Conservation (phyloP, 2,797 vertebrate species). For the Cercopithecus diana region DNA sequence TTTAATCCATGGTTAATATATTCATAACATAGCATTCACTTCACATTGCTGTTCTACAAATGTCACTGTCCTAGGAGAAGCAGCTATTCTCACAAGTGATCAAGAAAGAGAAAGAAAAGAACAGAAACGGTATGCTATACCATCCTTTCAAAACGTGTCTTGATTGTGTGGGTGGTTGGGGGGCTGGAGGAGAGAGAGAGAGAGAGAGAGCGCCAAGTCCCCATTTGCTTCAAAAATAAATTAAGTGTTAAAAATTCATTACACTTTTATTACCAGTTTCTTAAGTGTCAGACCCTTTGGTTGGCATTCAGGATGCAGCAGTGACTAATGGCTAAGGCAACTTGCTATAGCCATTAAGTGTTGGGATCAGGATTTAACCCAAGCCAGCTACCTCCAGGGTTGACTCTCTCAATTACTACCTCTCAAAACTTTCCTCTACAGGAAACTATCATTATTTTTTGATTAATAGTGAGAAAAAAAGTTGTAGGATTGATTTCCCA, state of each 20-base stretch:
- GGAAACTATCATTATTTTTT: not conserved
- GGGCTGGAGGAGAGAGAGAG: not conserved
- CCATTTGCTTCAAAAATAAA: constrained; percentile 47
- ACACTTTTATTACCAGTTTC: constrained; percentile 10
- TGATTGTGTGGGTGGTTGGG: not conserved
- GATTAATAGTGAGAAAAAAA: not conserved
- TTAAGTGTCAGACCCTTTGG: not conserved
- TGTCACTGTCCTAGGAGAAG: not conserved
- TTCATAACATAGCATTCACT: not conserved
- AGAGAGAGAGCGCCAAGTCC: not conserved
- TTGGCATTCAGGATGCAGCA: not conserved
- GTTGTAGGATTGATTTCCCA: not conserved
- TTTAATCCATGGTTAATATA: not conserved
- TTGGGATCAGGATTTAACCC: not conserved
- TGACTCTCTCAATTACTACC: not conserved
- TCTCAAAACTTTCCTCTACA: not conserved
- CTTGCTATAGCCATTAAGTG: not conserved
- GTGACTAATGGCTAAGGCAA: not conserved
- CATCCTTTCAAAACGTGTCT: not conserved
- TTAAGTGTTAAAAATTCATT: constrained; percentile 50
- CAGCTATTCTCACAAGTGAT: not conserved
- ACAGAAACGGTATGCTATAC: not conserved
- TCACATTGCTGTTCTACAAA: not conserved
- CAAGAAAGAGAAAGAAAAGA: constrained; percentile 4
- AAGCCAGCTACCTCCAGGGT: not conserved